phyloP scores from a whole-genome alignment of 2,113 vertebrate genomes.

The Chinchilla lanigera region DNA sequence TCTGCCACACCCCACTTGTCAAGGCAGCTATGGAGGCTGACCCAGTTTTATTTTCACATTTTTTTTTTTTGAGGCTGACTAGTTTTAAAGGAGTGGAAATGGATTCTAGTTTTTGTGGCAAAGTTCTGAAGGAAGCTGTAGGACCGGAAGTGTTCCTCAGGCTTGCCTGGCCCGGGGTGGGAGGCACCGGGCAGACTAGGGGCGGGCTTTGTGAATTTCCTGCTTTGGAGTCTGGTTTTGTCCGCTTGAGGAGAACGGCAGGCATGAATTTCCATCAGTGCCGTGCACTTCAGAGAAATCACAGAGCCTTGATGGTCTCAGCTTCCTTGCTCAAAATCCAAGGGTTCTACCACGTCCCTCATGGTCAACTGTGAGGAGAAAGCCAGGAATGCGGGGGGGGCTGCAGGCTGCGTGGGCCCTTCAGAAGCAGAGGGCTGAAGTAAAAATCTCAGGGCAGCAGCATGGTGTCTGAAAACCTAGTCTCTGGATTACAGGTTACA shows the following conservation, averaged over 20 bases:
- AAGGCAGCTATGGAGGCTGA: background rate
- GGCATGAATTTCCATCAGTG: too few relatives aligned
- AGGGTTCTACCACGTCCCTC: background rate
- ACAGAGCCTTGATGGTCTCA: accelerated
- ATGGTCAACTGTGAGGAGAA: background rate
- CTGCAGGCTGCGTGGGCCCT: background rate
- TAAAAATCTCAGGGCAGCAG: background rate
- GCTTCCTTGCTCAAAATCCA: background rate
- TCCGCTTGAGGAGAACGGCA: background rate
- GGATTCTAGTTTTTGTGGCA: background rate
- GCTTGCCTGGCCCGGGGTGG: background rate
- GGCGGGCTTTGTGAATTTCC: background rate
- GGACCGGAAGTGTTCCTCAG: background rate
- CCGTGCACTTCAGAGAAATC: background rate
- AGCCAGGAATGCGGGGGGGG: background rate
- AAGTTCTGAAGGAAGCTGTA: background rate
- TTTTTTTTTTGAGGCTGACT: background rate
- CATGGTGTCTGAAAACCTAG: background rate
- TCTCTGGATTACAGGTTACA: background rate
- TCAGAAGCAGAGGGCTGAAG: background rate
- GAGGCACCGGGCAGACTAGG: background rate
- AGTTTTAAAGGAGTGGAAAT: background rate
- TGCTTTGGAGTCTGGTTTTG: background rate
- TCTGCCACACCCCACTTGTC: background rate
- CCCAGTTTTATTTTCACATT: background rate